Evolutionary conservation across 1,140 invertebrate genomes (phyloP).

Genomic region (Eumeta japonica): DNA sequence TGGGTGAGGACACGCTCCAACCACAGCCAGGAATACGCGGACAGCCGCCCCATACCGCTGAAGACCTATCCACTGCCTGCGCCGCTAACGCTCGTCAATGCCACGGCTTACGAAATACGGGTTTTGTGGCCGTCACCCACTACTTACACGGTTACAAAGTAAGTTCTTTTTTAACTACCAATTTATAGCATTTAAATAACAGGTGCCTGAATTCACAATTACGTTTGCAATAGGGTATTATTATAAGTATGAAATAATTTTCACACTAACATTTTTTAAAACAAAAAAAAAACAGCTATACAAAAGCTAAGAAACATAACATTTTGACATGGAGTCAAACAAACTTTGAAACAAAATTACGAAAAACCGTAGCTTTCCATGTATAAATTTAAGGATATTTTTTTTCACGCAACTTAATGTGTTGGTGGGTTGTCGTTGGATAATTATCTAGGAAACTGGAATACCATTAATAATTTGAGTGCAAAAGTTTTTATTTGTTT

Average conservation of each 20-base stretch:
- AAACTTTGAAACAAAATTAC: too few species aligned
- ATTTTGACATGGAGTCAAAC: too few species aligned
- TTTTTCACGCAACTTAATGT: too few species aligned
- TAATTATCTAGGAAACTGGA: too few species aligned
- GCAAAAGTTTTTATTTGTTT: too few species aligned
- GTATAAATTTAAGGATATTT: too few species aligned
- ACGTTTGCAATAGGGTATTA: not conserved
- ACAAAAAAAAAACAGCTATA: not conserved
- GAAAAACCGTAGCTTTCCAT: too few species aligned
- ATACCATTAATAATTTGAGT: too few species aligned
- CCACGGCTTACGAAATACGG: constrained; percentile 59
- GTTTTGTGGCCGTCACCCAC: constrained; percentile 64
- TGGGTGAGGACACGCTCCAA: constrained; percentile 73
- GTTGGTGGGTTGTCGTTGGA: too few species aligned
- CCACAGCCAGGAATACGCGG: constrained; percentile 65
- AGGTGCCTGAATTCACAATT: not conserved
- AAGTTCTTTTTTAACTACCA: constrained; percentile 30
- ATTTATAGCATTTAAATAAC: not conserved
- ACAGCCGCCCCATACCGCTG: constrained; percentile 61
- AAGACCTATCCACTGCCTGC: constrained; percentile 70
- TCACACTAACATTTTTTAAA: not conserved
- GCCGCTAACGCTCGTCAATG: constrained; percentile 57
- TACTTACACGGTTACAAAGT: constrained; percentile 24
- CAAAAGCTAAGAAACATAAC: too few species aligned
- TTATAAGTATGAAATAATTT: not conserved